phyloP scores from a whole-genome alignment of 2,888 invertebrate species.

The Syrphus vitripennis region DNA sequence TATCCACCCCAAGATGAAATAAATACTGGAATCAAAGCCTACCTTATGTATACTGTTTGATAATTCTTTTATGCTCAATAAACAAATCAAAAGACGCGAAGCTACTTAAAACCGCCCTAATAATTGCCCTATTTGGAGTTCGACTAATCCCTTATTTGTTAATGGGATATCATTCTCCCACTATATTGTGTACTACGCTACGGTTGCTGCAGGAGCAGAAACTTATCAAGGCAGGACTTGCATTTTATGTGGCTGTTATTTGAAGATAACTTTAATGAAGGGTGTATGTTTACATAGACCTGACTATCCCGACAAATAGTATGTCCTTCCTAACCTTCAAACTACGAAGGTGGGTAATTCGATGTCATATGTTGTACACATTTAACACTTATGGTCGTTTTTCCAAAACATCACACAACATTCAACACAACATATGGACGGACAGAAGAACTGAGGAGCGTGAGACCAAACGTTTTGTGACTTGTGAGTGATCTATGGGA shows the following conservation, averaged over 20 bases:
- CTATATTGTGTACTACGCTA: neutral
- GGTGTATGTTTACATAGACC: constrained; percentile 70
- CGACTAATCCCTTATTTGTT: constrained; percentile 66
- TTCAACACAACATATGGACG: neutral
- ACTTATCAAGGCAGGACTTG: constrained; percentile 6
- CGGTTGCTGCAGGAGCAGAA: neutral
- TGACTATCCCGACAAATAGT: constrained; percentile 50
- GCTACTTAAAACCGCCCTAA: constrained; percentile 64
- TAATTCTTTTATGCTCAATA: constrained; percentile 79
- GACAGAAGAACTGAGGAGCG: constrained; percentile 24
- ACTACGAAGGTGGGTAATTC: constrained; percentile 66
- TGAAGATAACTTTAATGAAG: constrained; percentile 46
- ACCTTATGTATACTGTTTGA: constrained; percentile 63
- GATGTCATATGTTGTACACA: constrained; percentile 79
- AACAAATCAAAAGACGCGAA: constrained; percentile 78
- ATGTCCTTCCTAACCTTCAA: constrained; percentile 28
- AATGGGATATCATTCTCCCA: constrained; percentile 59
- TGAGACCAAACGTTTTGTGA: constrained; percentile 20
- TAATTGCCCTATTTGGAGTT: constrained; percentile 62
- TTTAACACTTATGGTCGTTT: constrained; percentile 78
- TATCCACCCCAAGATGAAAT: constrained; percentile 8
- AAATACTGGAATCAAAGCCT: constrained; percentile 19
- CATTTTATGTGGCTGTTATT: constrained; percentile 45
- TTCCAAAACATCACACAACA: constrained; percentile 70
- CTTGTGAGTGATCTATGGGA: constrained; percentile 40